Conservation (phyloP, 2,797 vertebrate genomes). For the Spinibarbus caldwelli region DNA sequence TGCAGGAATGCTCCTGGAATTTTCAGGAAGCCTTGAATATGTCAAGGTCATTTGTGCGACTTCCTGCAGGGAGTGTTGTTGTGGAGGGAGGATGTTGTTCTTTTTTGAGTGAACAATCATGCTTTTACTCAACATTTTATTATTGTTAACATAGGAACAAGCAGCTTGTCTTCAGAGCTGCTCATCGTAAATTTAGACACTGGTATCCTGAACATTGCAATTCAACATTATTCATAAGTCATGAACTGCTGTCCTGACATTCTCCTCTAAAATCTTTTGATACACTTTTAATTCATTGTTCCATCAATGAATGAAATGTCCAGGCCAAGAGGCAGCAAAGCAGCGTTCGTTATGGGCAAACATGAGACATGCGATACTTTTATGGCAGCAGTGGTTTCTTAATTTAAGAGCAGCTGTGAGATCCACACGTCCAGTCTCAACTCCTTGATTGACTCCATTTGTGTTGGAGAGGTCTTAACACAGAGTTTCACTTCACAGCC, state of each 20-base stretch:
- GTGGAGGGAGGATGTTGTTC: constrained; percentile 51
- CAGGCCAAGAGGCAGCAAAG: too few species aligned
- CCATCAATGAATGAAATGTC: background rate
- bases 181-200: background rate
- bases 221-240: background rate
- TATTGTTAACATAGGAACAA: background rate
- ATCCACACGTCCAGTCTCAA: too few species aligned
- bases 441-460: too few species aligned
- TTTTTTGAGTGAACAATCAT: constrained; percentile 36
- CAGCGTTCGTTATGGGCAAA: background rate
- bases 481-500: background rate
- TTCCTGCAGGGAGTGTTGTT: constrained; percentile 63
- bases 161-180: background rate
- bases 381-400: background rate
- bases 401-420: too few species aligned
- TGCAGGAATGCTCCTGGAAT: constrained; percentile 72
- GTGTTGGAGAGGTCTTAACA: too few species aligned
- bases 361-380: background rate
- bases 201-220: background rate
- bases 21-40: constrained; percentile 69
- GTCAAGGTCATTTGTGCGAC: constrained; percentile 55
- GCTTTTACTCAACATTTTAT: constrained; percentile 18
- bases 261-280: too few species aligned
- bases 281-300: background rate
- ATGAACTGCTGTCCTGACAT: too few species aligned